Percentiles rank a stretch among this genome's conserved stretches.
These are phyloP conservation scores for Oreotrochilus melanogaster DNA, from an alignment of 2,113 vertebrate species.

Conservation along the genomic window DNA sequence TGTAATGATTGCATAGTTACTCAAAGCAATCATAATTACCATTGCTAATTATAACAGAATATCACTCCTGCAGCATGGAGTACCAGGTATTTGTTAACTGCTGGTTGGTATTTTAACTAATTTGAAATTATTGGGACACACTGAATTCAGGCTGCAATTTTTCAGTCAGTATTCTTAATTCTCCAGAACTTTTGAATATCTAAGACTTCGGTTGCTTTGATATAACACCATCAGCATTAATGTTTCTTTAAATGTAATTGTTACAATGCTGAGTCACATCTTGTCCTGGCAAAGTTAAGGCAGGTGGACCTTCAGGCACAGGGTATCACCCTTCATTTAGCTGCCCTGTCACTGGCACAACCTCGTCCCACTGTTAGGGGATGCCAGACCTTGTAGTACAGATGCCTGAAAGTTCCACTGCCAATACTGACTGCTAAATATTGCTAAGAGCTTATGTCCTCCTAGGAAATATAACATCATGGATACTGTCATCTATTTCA, in stretches of 20 bases:
- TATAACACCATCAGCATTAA: background rate
- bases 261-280: background rate
- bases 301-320: background rate
- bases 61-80: background rate
- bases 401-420: background rate
- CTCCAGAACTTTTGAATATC: background rate
- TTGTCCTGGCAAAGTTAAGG: background rate
- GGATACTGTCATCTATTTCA: background rate
- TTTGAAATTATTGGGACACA: background rate
- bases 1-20: slow-evolving; percentile 27
- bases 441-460: background rate
- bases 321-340: background rate
- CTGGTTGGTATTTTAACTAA: background rate
- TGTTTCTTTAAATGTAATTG: background rate
- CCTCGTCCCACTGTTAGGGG: accelerated
- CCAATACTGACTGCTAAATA: background rate
- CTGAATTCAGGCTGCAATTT: background rate
- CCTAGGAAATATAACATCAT: background rate
- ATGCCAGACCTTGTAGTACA: background rate
- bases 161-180: background rate
- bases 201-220: background rate
- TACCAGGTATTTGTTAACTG: background rate
- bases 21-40: background rate
- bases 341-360: background rate
- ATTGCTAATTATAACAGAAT: background rate